Percentiles rank a stretch among this genome's conserved stretches.
phyloP scores from a whole-genome alignment of 2,888 invertebrate genomes.

The Gnatocerus cornutus region DNA sequence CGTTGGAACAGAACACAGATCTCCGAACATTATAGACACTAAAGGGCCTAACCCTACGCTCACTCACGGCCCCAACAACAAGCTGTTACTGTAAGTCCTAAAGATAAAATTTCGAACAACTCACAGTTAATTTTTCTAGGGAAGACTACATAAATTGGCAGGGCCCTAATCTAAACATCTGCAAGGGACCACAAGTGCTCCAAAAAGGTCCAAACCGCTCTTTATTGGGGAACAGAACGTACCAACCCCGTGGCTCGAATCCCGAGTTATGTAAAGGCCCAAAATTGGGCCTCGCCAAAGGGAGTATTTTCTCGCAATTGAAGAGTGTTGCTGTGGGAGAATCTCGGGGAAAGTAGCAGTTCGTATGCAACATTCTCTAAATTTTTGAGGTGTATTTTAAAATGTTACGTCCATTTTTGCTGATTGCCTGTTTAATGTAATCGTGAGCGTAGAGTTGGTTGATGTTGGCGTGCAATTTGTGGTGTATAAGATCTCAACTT shows the following conservation, averaged over 20 bases:
- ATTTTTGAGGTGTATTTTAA: neutral
- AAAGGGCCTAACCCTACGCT: conserved; percentile 81
- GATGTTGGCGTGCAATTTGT: no score
- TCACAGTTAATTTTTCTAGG: conserved; percentile 68
- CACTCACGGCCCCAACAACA: conserved; percentile 87
- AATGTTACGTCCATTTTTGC: neutral
- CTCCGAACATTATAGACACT: conserved; percentile 74
- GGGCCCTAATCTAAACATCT: conserved; percentile 81
- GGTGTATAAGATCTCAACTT: no score
- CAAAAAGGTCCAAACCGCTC: conserved; percentile 74
- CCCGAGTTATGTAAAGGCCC: conserved; percentile 82
- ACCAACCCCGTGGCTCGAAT: conserved; percentile 79
- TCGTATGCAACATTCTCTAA: conserved; percentile 62
- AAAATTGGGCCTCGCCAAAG: conserved; percentile 81
- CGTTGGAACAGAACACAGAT: conserved; percentile 74
- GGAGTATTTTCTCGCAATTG: conserved; percentile 84
- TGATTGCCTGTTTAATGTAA: no score
- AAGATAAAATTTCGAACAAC: neutral
- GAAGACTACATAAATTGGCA: conserved; percentile 90
- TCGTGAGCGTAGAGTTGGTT: no score
- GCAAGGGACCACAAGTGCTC: conserved; percentile 71
- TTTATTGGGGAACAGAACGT: conserved; percentile 65
- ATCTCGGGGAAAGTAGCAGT: conserved; percentile 72
- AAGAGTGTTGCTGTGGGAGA: conserved; percentile 71
- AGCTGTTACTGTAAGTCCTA: conserved; percentile 81